phyloP scores from a whole-genome alignment of 2,113 vertebrate genomes.

The Epinephelus cyanopodus region DNA sequence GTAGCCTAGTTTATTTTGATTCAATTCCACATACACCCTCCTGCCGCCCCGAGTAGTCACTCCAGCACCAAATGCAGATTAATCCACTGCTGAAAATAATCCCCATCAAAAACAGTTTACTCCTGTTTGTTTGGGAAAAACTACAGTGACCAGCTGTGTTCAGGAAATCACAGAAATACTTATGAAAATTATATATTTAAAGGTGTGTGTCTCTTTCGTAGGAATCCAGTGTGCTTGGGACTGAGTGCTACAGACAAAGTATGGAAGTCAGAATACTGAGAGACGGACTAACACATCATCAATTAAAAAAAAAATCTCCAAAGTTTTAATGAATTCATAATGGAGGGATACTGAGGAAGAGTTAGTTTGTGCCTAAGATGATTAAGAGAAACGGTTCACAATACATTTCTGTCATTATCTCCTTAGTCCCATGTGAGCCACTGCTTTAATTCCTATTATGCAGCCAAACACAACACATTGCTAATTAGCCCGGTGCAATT shows the following conservation, averaged over 20 bases:
- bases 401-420: neutral
- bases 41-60: too few species aligned
- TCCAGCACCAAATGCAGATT: too few species aligned
- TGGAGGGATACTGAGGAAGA: neutral
- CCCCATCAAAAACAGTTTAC: too few species aligned
- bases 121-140: too few species aligned
- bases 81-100: too few species aligned
- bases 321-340: neutral
- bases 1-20: too few species aligned
- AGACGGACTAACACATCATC: neutral
- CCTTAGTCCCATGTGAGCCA: neutral
- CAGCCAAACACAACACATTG: neutral
- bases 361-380: neutral
- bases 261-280: neutral
- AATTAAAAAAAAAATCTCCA: neutral
- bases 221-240: neutral
- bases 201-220: neutral
- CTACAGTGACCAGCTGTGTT: neutral
- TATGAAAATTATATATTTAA: neutral
- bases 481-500: conserved; percentile 5
- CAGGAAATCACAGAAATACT: neutral
- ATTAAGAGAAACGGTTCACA: neutral
- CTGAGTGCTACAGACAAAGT: neutral
- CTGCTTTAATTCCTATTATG: neutral
- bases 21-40: too few species aligned